A percentile compares a stretch with the other conserved stretches of the same genome.
Conservation (phyloP, 2,888 invertebrate genomes). For the Tinea semifulvella region DNA sequence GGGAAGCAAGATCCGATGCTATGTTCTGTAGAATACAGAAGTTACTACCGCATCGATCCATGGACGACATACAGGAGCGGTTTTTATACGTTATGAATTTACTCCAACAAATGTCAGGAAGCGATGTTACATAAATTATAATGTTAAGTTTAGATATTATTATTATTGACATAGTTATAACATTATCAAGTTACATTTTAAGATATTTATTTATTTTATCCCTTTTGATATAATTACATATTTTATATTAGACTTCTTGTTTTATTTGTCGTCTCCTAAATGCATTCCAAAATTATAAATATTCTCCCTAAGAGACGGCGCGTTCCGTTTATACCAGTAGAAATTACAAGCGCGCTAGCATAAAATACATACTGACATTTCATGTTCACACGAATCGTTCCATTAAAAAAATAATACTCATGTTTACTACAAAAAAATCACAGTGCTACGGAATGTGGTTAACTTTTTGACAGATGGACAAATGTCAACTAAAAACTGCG, state of each 20-base stretch:
- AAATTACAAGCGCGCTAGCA: too few species aligned
- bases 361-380: too few species aligned
- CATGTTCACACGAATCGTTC: too few species aligned
- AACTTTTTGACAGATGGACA: too few species aligned
- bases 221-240: slow-evolving; percentile 3
- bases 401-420: too few species aligned
- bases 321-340: too few species aligned
- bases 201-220: slow-evolving; percentile 3
- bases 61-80: slow-evolving; percentile 68
- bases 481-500: too few species aligned
- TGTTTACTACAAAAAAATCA: too few species aligned
- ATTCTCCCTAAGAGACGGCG: too few species aligned
- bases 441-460: too few species aligned
- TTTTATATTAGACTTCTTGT: not conserved
- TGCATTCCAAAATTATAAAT: too few species aligned
- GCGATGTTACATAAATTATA: slow-evolving; percentile 33
- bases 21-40: slow-evolving; percentile 67
- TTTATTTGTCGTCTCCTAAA: too few species aligned
- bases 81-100: slow-evolving; percentile 69
- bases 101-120: slow-evolving; percentile 68
- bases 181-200: slow-evolving; percentile 4
- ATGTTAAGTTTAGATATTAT: not conserved
- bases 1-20: slow-evolving; percentile 70
- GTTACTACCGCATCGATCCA: slow-evolving; percentile 62
- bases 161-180: not conserved